These are phyloP conservation scores for Liodrosophila aerea DNA, from an alignment of 2,888 invertebrate genomes.

Conservation along the genomic window DNA sequence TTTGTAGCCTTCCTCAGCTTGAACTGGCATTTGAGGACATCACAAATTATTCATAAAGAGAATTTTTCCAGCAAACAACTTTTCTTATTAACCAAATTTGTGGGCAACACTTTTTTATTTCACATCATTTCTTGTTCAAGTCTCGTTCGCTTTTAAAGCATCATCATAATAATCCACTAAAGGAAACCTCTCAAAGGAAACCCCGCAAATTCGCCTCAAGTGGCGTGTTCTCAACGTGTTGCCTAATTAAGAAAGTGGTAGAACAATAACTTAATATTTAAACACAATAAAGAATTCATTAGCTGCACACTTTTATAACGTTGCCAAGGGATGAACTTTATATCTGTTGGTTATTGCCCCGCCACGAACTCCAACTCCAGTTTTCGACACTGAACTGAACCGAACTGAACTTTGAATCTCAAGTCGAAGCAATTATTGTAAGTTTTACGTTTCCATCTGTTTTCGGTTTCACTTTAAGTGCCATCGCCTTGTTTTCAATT, in stretches of 20 bases:
- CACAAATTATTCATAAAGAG: no score
- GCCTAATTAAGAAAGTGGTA: conserved; percentile 39
- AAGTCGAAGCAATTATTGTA: conserved; percentile 64
- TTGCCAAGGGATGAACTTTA: conserved; percentile 40
- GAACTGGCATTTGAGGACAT: no score
- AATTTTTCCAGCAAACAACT: no score
- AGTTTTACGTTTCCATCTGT: conserved; percentile 70
- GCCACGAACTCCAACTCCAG: not conserved
- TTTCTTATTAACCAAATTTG: no score
- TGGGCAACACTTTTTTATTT: no score
- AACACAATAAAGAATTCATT: conserved; percentile 66
- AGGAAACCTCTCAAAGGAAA: not conserved
- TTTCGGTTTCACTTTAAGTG: conserved; percentile 71
- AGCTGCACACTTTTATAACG: conserved; percentile 36
- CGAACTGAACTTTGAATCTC: conserved; percentile 28
- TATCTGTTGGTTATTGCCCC: conserved; percentile 38
- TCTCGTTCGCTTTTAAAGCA: no score
- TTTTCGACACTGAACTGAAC: not conserved
- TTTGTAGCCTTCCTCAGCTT: no score
- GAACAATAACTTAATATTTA: conserved; percentile 36
- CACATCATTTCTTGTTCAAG: no score
- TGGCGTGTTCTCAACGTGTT: not conserved
- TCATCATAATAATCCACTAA: no score
- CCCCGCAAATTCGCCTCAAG: not conserved
- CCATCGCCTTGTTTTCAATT: conserved; percentile 67